Conservation (phyloP, 2,797 vertebrate species). For the Sebastes cheni region DNA sequence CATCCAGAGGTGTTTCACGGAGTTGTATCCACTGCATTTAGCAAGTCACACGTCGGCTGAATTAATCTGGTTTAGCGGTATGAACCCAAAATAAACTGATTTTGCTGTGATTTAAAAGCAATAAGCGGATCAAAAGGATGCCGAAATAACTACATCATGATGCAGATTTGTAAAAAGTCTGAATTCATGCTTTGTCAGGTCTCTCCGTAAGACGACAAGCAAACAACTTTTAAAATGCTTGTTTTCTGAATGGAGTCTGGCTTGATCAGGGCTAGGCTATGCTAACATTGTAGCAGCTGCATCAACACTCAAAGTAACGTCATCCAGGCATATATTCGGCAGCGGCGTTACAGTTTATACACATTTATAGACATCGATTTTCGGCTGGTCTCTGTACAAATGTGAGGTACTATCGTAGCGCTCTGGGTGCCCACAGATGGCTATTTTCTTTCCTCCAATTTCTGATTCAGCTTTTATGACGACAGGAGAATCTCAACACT, state of each 20-base stretch:
- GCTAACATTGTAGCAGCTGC: background rate
- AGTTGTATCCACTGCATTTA: background rate
- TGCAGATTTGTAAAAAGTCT: too few species aligned
- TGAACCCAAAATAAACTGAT: background rate
- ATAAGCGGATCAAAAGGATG: background rate
- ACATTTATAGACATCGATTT: background rate
- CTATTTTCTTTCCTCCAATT: background rate
- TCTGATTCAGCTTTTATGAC: background rate
- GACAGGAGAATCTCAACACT: background rate
- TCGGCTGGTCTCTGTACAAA: background rate
- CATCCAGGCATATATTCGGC: background rate
- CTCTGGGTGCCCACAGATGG: background rate
- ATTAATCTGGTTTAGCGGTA: background rate
- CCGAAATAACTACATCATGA: background rate
- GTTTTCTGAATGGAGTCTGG: too few species aligned
- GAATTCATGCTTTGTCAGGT: background rate
- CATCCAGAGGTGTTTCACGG: too few species aligned
- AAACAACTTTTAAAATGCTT: too few species aligned
- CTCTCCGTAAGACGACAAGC: background rate
- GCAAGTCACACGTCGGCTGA: background rate
- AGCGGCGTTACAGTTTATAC: background rate
- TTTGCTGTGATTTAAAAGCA: fast-evolving
- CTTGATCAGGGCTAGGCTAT: too few species aligned
- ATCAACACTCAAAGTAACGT: background rate
- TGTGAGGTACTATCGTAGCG: background rate